Base-by-base conservation (phyloP, 2,888 invertebrate genomes). In the Lamproptera curius region DNA sequence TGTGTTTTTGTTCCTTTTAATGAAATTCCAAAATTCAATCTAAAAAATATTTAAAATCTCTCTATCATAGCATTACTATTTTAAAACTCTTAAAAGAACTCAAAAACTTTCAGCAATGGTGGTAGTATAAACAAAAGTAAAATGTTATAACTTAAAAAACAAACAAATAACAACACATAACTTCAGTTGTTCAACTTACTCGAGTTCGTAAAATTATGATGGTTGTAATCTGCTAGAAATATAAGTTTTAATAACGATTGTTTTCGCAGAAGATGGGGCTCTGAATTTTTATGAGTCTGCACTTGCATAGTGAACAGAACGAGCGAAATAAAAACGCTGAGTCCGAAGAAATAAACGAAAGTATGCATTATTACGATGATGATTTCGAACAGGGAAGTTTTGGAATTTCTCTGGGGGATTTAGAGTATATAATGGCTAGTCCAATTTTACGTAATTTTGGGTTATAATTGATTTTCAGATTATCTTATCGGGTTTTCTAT, bases 341-440 rank as follows among this genome's bases (percentile, higher is more conserved):
- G 74, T 71, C 75, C 71, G 70, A 76, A 77, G 74, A 80, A 80
- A 84, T 83, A 84, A 84, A 84, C 74, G 75, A 82, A 82, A 82
- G 82, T 81, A 83, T 82, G 81, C 84, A 84, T 84, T 85, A 83
- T 82, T 81, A 75, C 82, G 79, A 83, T 84, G 81, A 83, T 76
- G 73, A 76, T 72, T 75, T 68, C 53, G 65, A 65, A 79, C 62
- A 58, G 60, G 58, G 68, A 71, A 58, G 63, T 51, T 53, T 60
- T 42, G 69, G 70, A 53, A 51, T 46, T 53, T 54, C 51, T 37
- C 35, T 44, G 47, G 42, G 52, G 45, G 13, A 41, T 46, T 44
- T 35, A 44, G 26, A 46, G 39, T 33, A 40, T 31, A 37, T 44
- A 47, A 50, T 28, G 23, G 11, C 14, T 14, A 13, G 10, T 13